A percentile compares a stretch with the other conserved stretches of the same genome.
Evolutionary conservation across 2,888 invertebrate genomes (phyloP).

Genomic region (Caenorhabditis angaria): DNA sequence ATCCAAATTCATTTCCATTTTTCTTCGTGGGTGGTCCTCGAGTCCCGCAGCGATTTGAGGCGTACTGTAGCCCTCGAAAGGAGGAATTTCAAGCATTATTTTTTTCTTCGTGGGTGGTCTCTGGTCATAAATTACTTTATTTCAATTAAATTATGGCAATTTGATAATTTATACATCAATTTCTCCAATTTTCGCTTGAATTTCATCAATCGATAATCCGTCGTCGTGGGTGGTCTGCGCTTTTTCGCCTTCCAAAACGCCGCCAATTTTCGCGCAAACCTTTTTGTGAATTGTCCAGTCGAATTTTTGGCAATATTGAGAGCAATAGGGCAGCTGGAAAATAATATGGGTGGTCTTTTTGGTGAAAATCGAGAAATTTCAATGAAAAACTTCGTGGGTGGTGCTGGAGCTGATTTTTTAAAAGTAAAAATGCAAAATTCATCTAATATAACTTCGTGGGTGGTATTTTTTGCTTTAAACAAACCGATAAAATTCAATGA

Average conservation of each 20-base stretch:
- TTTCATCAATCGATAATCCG: constrained; percentile 34
- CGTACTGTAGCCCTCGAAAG: not conserved
- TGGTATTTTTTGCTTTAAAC: no score
- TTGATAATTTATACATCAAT: constrained; percentile 28
- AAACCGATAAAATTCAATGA: no score
- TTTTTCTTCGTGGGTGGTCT: constrained; percentile 3
- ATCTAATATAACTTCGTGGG: not conserved
- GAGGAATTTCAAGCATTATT: not conserved
- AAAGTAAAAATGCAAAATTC: no score
- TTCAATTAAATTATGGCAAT: not conserved
- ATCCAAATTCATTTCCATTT: not conserved
- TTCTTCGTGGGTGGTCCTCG: constrained; percentile 1
- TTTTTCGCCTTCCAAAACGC: constrained; percentile 20
- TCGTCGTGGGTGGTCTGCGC: not conserved
- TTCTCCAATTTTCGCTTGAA: constrained; percentile 35
- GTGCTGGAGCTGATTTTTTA: no score
- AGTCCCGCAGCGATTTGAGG: not conserved
- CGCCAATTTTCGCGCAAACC: constrained; percentile 35
- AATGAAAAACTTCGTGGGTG: no score
- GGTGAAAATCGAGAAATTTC: no score
- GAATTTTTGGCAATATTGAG: constrained; percentile 89
- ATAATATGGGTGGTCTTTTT: no score
- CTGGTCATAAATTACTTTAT: no score
- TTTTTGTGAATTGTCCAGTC: constrained; percentile 77
- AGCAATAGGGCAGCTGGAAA: constrained; percentile 85